Percentiles rank a stretch among this genome's conserved stretches.
These are phyloP conservation scores for Gisinianus flammeolus DNA, from an alignment of 2,888 invertebrate species.

Conservation along the genomic window DNA sequence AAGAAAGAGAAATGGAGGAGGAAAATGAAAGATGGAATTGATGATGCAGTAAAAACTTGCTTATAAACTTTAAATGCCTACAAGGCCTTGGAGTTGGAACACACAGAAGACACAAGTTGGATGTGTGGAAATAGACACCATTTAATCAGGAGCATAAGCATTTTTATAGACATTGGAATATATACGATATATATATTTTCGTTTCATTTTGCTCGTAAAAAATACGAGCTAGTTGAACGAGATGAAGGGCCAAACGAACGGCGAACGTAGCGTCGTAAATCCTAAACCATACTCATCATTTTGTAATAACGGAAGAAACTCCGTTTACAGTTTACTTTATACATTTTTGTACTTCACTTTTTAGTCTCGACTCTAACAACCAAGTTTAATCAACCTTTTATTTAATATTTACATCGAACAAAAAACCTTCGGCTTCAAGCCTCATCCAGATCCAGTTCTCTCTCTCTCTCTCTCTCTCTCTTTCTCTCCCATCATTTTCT, in stretches of 20 bases:
- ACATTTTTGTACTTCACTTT: slow-evolving; percentile 1
- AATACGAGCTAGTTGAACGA: no score
- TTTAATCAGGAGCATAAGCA: slow-evolving; percentile 39
- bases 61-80: neutral
- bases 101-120: neutral
- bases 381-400: no score
- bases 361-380: no score
- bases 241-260: neutral
- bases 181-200: slow-evolving; percentile 24
- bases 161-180: slow-evolving; percentile 37
- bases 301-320: neutral
- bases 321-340: slow-evolving; percentile 9
- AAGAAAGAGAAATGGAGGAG: neutral
- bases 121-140: neutral
- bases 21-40: neutral
- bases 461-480: no score
- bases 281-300: neutral
- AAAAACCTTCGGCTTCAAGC: no score
- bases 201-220: slow-evolving; percentile 40
- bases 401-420: no score
- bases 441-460: no score
- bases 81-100: neutral
- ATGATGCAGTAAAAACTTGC: neutral
- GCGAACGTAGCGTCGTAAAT: neutral
- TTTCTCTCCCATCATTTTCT: no score